Percentiles rank a stretch among this genome's conserved stretches.
phyloP scores from a whole-genome alignment of 2,113 vertebrate genomes.

The Odontesthes bonariensis region DNA sequence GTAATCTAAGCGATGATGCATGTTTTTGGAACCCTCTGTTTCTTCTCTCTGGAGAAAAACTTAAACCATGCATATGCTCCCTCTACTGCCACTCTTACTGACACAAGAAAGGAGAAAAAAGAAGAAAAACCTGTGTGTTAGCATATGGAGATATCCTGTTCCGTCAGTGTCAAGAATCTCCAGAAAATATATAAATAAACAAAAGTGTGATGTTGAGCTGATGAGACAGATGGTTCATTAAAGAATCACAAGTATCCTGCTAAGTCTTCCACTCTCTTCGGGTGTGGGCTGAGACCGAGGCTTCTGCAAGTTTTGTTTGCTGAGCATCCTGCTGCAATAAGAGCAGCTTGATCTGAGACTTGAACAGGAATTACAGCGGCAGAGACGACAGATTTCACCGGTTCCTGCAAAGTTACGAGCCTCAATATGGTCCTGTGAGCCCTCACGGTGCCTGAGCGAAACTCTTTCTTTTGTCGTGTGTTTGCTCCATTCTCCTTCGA shows the following conservation, averaged over 20 bases:
- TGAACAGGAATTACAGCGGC: slow-evolving; percentile 2
- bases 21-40: background rate
- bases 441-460: background rate
- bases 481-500: background rate
- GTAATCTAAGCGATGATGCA: background rate
- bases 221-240: slow-evolving; percentile 80
- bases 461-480: background rate
- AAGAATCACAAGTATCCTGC: slow-evolving; percentile 72
- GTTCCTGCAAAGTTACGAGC: background rate
- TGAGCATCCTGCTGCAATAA: slow-evolving; percentile 4
- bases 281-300: slow-evolving; percentile 34
- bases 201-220: slow-evolving; percentile 57
- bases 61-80: slow-evolving; percentile 5
- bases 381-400: background rate
- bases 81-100: slow-evolving; percentile 22
- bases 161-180: slow-evolving; percentile 57
- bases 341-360: slow-evolving; percentile 15
- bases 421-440: background rate
- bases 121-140: slow-evolving; percentile 31
- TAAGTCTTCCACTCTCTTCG: slow-evolving; percentile 65
- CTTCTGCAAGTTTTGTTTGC: slow-evolving; percentile 23
- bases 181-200: slow-evolving; percentile 11
- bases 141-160: slow-evolving; percentile 68
- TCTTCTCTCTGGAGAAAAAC: background rate
- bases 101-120: slow-evolving; percentile 7